Evolutionary conservation across 1,140 invertebrate species (phyloP).

Genomic region (Vollenhovia emeryi): DNA sequence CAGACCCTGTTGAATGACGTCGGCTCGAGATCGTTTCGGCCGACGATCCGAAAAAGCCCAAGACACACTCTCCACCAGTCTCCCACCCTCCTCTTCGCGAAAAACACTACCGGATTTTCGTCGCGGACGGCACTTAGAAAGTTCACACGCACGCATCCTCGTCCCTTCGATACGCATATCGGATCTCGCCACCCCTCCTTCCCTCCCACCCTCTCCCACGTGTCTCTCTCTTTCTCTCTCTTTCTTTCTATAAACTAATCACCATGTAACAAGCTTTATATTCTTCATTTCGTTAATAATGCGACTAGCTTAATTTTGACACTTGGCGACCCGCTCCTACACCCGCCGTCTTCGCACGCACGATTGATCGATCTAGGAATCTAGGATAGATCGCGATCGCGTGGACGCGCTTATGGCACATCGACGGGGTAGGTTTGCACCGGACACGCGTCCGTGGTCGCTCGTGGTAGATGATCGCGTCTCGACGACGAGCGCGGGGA

Average conservation of each 20-base stretch:
- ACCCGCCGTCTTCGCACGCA: conserved; percentile 9
- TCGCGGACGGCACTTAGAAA: conserved; percentile 72
- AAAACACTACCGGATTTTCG: conserved; percentile 52
- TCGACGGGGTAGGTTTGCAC: conserved; percentile 44
- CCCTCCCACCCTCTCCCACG: conserved; percentile 61
- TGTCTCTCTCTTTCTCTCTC: not conserved
- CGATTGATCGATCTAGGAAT: conserved; percentile 13
- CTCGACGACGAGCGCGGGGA: conserved; percentile 26
- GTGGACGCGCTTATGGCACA: conserved; percentile 67
- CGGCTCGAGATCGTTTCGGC: conserved; percentile 23
- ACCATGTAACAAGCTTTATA: conserved; percentile 80
- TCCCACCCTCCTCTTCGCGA: conserved; percentile 30
- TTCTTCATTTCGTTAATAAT: conserved; percentile 72
- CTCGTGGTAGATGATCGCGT: conserved; percentile 18
- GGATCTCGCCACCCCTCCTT: not conserved
- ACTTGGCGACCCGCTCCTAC: conserved; percentile 74
- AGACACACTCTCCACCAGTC: conserved; percentile 22
- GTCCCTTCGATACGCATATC: not conserved
- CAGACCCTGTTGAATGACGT: conserved; percentile 70
- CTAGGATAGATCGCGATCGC: conserved; percentile 36
- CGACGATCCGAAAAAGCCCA: conserved; percentile 50
- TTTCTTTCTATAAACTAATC: conserved; percentile 73
- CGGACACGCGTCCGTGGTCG: conserved; percentile 37
- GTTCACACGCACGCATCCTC: conserved; percentile 56
- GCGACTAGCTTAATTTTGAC: conserved; percentile 83